Conservation (phyloP, 1,140 invertebrate genomes). For the Drosophila pallidifrons region DNA sequence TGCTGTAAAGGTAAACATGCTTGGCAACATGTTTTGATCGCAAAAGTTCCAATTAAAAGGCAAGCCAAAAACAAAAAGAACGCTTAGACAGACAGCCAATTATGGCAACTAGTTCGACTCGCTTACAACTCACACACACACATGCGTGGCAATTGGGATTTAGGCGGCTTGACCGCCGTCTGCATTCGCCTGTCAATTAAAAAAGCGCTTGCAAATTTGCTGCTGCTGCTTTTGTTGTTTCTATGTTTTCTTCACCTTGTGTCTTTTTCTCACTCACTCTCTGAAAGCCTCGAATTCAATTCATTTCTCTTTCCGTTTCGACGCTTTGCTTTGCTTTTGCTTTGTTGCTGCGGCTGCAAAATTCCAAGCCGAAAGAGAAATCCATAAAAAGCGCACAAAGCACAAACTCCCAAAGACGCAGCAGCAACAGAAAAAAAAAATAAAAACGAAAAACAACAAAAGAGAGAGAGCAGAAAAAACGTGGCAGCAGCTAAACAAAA, state of each 20-base stretch:
- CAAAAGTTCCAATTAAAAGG: conserved; percentile 39
- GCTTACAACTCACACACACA: conserved; percentile 20
- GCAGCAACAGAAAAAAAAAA: conserved; percentile 32
- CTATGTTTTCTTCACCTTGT: neutral
- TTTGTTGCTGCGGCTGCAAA: conserved; percentile 38
- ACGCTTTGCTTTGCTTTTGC: conserved; percentile 9
- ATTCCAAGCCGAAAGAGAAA: conserved; percentile 63
- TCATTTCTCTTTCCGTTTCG: conserved; percentile 54
- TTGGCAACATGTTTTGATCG: conserved; percentile 35
- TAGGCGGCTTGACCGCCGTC: conserved; percentile 35
- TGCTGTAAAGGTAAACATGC: neutral
- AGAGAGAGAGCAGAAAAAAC: conserved; percentile 52
- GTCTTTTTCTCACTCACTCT: conserved; percentile 1
- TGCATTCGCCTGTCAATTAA: conserved; percentile 52
- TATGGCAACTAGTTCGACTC: conserved; percentile 51
- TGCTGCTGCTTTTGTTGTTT: conserved; percentile 15
- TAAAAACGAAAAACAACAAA: conserved; percentile 36
- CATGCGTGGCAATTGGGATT: conserved; percentile 42
- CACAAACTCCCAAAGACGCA: conserved; percentile 44
- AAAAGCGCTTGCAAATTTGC: conserved; percentile 31
- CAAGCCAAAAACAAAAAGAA: conserved; percentile 18
- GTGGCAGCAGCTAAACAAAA: conserved; percentile 73
- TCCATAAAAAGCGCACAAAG: conserved; percentile 42
- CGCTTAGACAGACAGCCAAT: conserved; percentile 23
- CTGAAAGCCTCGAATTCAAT: conserved; percentile 31